Base-by-base conservation (phyloP, 2,797 vertebrate genomes). In the Remorina albescens region DNA sequence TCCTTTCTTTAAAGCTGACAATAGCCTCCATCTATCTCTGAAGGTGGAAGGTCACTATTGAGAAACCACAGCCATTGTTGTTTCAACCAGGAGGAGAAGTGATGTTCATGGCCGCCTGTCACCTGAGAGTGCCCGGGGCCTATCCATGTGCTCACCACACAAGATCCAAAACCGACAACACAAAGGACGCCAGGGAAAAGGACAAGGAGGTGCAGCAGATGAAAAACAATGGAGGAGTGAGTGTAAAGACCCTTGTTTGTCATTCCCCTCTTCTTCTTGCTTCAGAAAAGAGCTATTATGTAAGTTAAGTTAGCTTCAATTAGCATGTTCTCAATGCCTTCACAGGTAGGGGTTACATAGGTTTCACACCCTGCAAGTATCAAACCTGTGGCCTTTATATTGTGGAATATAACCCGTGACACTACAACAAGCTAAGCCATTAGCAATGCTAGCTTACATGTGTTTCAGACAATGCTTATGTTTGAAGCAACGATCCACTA, bases 41-140 rank as follows among this genome's bases (percentile, higher is more conserved):
- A 64, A 67, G 83, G 72, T 81, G 74, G 65, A 80, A 76, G 84
- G 84, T 84, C 80, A 76, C 80, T 61, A 39, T 77, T 18, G 70
- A 86, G 77, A 60, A 80, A 57, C 75, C 68, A 4, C 8, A 6
- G 68, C 86, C 72, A 91, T 92, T 93, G 92, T 89, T 83, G 66
- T 87, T 70, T 36, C 65, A 86, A 73, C 73, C 67, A 70, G 83
- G 76, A 80, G 74, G 49, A 82, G 85, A 86, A 81, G 84, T 87
- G 83, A 89, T 84, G 83, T 88, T 80, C 59, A 4, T 70, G 70
- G 86, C 77, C 61, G 53, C 71, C 59, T 39, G 86, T 91, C 92
- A 93, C 92, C 90, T 92, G 91, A 92, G 89, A 88, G 74, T 21
- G 46, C 88, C 88, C 60, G 34, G 67, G 80, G 86, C 77, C 74